These are phyloP conservation scores for Xylocampa areola DNA, from an alignment of 2,888 invertebrate species.

Conservation along the genomic window DNA sequence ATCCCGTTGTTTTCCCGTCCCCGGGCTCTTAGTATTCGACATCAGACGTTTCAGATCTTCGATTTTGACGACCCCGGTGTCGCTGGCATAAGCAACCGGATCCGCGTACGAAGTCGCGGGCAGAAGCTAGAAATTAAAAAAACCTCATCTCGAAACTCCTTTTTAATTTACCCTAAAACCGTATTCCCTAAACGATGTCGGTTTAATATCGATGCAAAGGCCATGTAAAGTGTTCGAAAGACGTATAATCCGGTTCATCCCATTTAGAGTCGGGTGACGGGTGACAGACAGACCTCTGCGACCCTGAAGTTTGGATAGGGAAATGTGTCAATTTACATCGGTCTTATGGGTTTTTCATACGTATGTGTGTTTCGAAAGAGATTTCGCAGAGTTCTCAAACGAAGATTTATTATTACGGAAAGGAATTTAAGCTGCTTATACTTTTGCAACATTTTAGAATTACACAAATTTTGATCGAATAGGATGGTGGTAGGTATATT, in stretches of 20 bases:
- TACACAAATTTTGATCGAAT: background rate
- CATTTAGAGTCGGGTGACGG: conserved; percentile 49
- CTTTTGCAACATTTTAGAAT: background rate
- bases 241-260: conserved; percentile 50
- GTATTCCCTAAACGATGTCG: conserved; percentile 11
- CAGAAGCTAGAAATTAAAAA: too few relatives aligned
- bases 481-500: too few relatives aligned
- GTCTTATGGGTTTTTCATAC: conserved; percentile 41
- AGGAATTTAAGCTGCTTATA: conserved; percentile 13
- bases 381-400: conserved; percentile 10
- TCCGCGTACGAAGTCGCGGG: too few relatives aligned
- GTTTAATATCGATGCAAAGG: conserved; percentile 49
- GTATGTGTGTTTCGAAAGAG: conserved; percentile 21
- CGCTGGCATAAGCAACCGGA: too few relatives aligned
- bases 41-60: too few relatives aligned
- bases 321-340: conserved; percentile 67
- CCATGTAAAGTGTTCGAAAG: conserved; percentile 45
- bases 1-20: too few relatives aligned
- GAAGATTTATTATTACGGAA: conserved; percentile 12
- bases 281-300: conserved; percentile 52
- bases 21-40: too few relatives aligned
- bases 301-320: conserved; percentile 62
- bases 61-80: too few relatives aligned
- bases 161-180: conserved; percentile 24
- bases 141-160: background rate